These are phyloP conservation scores for Arbacia lixula DNA, from an alignment of 53 echinoderm and acorn worm species.

Conservation along the genomic window DNA sequence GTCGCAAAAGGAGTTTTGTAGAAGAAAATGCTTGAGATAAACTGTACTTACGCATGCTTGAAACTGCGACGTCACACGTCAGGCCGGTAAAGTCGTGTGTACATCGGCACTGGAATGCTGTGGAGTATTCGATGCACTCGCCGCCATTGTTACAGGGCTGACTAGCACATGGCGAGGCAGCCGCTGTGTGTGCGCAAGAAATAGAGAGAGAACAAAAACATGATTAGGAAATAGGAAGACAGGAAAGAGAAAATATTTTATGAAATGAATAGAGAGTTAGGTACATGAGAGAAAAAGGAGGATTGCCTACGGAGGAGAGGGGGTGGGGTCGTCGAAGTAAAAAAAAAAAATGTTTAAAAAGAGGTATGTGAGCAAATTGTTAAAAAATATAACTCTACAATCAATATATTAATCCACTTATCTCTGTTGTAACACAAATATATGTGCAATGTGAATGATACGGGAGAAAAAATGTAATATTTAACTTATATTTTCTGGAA, in stretches of 20 bases:
- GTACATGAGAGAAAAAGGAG: neutral
- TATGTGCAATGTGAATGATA: too few species aligned
- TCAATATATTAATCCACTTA: too few species aligned
- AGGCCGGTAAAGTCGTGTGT: constrained; percentile 27
- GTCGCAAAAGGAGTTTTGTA: too few species aligned
- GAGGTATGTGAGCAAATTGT: too few species aligned
- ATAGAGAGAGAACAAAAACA: neutral
- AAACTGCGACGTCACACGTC: constrained; percentile 47
- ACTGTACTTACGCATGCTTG: constrained; percentile 35
- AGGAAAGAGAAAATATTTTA: neutral
- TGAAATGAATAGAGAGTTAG: neutral
- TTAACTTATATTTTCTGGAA: too few species aligned
- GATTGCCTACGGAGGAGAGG: neutral
- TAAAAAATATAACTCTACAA: too few species aligned
- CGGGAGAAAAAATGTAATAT: too few species aligned
- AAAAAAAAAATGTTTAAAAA: too few species aligned
- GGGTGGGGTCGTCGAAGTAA: too few species aligned
- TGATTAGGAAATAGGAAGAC: neutral
- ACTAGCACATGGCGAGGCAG: constrained; percentile 33
- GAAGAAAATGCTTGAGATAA: too few species aligned
- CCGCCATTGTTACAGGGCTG: constrained; percentile 67
- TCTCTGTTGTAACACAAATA: too few species aligned
- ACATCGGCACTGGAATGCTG: constrained; percentile 51
- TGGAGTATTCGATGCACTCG: constrained; percentile 31
- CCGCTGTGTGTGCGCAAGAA: neutral